Base-by-base conservation (phyloP, 2,888 invertebrate species). In the Hydropsyche betteni region DNA sequence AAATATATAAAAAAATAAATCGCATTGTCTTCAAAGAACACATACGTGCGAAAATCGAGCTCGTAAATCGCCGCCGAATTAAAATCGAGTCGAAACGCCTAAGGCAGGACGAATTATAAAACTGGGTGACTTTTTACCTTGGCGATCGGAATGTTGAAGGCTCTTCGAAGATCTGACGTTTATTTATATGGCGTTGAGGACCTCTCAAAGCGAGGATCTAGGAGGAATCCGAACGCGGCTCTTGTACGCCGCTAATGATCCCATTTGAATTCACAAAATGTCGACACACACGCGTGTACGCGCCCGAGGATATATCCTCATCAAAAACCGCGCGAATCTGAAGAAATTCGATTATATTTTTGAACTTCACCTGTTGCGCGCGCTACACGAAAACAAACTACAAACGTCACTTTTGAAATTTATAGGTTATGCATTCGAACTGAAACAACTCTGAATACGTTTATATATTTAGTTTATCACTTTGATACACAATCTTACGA, bases 101-200 rank as follows among this genome's bases (percentile, higher is more conserved):
- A 53, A 53, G 7, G n/a, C n/a, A n/a, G n/a, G 5, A 6, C 14
- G 7, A 51, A 53, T 53, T 5, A 53, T 53, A 53, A 10, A 12
- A 12, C 12, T 6, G 12, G 7, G 12, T 53, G 34, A 58, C 8
- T 12, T 50, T 50, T 74, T 75, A 75, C 75, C 75, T 75, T 75
- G n/a, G 75, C 75, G 16, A 75, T 75, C 61, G 75, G 75, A 75
- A 75, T 75, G 53, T 36, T 75, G 75, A 14, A 34, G 36, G 38
- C 33, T 34, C 44, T 69, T 7, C 24, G 8, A 44, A 16, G 12
- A 14, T 55, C 55, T 16, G 6, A 4, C 52, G 10, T 44, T 8
- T 44, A 4, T 4, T 44, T 44, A 10, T 44, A 4, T n/a, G 6
- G 1, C 4, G 44, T 24, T 2, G 24, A 24, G 24, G 24, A 24